Conservation (phyloP, 2,888 invertebrate genomes). For the Gortyna flavago region DNA sequence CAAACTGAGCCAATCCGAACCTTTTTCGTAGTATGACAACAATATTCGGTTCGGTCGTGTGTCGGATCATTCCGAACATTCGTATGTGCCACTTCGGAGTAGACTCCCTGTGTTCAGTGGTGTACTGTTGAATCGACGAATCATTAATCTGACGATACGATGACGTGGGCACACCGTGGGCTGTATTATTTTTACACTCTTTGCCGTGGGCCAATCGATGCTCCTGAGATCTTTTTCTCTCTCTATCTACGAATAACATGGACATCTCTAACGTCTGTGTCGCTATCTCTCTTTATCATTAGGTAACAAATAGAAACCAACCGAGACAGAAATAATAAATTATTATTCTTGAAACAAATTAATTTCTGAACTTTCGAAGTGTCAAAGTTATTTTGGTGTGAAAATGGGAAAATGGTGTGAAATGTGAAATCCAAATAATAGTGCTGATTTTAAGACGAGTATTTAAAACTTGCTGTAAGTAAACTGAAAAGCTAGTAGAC, state of each 20-base stretch:
- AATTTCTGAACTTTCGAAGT: not conserved
- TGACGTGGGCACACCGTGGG: not conserved
- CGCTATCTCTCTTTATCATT: conserved; percentile 6
- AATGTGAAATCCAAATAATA: not conserved
- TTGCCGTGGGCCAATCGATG: not conserved
- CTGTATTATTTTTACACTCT: too few relatives aligned
- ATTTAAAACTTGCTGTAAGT: not conserved
- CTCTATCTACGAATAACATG: too few relatives aligned
- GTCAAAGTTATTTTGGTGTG: conserved; percentile 22
- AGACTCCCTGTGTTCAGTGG: too few relatives aligned
- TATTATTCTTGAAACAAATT: conserved; percentile 3
- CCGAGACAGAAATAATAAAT: conserved; percentile 5
- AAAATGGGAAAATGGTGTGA: conserved; percentile 11
- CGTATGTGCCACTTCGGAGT: too few relatives aligned
- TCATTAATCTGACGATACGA: too few relatives aligned
- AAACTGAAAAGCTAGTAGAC: not conserved
- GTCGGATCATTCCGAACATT: too few relatives aligned
- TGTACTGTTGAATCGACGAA: too few relatives aligned
- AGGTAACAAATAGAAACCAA: not conserved
- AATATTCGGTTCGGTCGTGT: too few relatives aligned
- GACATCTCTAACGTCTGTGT: not conserved
- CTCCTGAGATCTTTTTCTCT: not conserved
- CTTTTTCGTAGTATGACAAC: too few relatives aligned
- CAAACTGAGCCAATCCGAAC: too few relatives aligned
- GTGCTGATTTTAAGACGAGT: not conserved